phyloP scores from a whole-genome alignment of 2,113 vertebrate genomes.

The Hemicordylus capensis region DNA sequence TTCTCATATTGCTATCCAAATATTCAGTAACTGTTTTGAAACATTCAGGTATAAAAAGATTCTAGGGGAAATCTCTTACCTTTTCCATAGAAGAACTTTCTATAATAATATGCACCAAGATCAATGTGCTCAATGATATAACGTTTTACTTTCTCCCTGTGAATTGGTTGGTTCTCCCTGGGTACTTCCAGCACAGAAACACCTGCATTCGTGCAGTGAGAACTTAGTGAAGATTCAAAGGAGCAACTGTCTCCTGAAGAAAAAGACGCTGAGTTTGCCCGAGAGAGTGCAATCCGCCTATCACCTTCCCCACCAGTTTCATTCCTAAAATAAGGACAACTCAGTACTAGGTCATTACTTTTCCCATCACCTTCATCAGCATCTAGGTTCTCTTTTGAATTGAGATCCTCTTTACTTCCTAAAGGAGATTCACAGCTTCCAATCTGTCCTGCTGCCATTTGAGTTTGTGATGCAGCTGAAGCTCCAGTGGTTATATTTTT shows the following conservation, averaged over 20 bases:
- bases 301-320: constrained; percentile 96
- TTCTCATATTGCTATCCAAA: not conserved
- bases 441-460: constrained; percentile 68
- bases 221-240: constrained; percentile 94
- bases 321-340: constrained; percentile 93
- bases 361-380: constrained; percentile 95
- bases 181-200: constrained; percentile 96
- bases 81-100: constrained; percentile 96
- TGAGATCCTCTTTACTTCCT: constrained; percentile 93
- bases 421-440: constrained; percentile 87
- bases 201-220: constrained; percentile 96
- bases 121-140: constrained; percentile 98
- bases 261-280: constrained; percentile 86
- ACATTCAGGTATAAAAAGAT: not conserved
- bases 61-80: constrained; percentile 76
- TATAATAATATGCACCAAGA: constrained; percentile 96
- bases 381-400: constrained; percentile 92
- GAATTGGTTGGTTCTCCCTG: constrained; percentile 91
- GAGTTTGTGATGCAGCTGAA: constrained; percentile 89
- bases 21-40: not conserved
- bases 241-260: constrained; percentile 89
- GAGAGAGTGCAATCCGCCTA: constrained; percentile 89
- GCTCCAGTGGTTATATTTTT: constrained; percentile 97
- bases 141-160: constrained; percentile 96
- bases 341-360: constrained; percentile 89